A percentile compares a stretch with the other conserved stretches of the same genome.
Conservation (phyloP, 2,797 vertebrate species). For the Delichon dasypus region DNA sequence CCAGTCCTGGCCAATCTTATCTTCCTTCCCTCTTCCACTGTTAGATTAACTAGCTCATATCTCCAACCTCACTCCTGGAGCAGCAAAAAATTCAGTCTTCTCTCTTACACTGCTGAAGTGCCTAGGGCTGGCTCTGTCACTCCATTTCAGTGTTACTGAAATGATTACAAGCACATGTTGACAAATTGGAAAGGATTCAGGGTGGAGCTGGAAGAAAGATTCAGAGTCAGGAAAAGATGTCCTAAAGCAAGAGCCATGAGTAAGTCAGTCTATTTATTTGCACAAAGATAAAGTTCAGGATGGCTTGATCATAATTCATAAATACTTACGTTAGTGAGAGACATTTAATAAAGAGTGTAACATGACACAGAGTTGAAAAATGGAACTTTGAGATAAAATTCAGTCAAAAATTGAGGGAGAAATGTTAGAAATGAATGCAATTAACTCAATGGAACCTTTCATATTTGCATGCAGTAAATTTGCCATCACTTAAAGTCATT, state of each 20-base stretch:
- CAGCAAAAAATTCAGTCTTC: not conserved
- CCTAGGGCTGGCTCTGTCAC: not conserved
- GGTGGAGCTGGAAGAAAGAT: not conserved
- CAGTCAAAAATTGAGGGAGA: not conserved
- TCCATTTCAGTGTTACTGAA: not conserved
- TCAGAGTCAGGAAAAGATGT: not conserved
- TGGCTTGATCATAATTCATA: not conserved
- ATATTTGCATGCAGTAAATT: not conserved
- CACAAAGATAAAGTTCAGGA: constrained; percentile 2
- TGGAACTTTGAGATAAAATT: constrained; percentile 15
- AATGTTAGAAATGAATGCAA: not conserved
- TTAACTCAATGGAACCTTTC: constrained; percentile 18
- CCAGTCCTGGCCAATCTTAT: not conserved
- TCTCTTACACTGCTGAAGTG: not conserved
- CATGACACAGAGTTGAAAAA: constrained; percentile 6
- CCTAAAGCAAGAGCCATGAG: constrained; percentile 1
- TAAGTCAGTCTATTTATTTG: not conserved
- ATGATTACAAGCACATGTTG: not conserved
- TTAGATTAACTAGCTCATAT: not conserved
- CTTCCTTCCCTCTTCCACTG: not conserved
- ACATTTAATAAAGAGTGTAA: constrained; percentile 18
- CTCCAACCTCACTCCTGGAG: not conserved
- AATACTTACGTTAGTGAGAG: not conserved
- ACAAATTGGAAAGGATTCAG: not conserved
- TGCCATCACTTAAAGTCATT: not conserved